Percentiles rank a stretch among this genome's conserved stretches.
Evolutionary conservation across 2,888 invertebrate species (phyloP).

Genomic region (Lycocerus yunnanus): DNA sequence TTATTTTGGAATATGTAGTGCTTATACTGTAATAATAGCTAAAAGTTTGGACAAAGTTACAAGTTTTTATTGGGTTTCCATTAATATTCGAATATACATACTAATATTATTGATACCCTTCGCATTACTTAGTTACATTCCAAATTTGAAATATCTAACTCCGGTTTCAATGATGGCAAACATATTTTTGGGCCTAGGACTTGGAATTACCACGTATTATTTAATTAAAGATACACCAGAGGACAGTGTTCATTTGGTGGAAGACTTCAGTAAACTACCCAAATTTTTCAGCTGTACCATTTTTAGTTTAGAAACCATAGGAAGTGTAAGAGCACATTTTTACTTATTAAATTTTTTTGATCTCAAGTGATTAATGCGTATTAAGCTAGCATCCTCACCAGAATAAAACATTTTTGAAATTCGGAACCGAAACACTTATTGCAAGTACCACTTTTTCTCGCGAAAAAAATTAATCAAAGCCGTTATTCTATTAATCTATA

Average conservation of each 20-base stretch:
- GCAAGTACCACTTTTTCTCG: no score
- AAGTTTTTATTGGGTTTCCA: constrained; percentile 58
- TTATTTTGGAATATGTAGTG: constrained; percentile 96
- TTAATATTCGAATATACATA: constrained; percentile 69
- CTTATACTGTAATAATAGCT: constrained; percentile 93
- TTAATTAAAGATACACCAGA: constrained; percentile 69
- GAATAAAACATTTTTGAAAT: no score
- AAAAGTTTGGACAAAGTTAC: constrained; percentile 77
- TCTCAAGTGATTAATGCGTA: no score
- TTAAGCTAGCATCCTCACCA: no score
- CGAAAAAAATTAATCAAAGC: no score
- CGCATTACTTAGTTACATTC: constrained; percentile 81
- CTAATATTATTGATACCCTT: constrained; percentile 71
- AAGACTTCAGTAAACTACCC: constrained; percentile 67
- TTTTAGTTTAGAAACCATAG: constrained; percentile 98
- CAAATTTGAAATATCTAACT: constrained; percentile 87
- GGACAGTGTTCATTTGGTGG: constrained; percentile 50
- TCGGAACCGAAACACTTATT: no score
- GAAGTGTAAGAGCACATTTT: constrained; percentile 59
- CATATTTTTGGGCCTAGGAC: constrained; percentile 81
- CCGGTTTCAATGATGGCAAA: constrained; percentile 94
- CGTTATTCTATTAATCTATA: no score
- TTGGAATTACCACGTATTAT: constrained; percentile 89
- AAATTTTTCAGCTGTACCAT: constrained; percentile 94
- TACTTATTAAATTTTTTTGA: background rate